Percentiles rank a stretch among this genome's conserved stretches.
Conservation (phyloP, 2,888 invertebrate genomes). For the Patella caerulea region DNA sequence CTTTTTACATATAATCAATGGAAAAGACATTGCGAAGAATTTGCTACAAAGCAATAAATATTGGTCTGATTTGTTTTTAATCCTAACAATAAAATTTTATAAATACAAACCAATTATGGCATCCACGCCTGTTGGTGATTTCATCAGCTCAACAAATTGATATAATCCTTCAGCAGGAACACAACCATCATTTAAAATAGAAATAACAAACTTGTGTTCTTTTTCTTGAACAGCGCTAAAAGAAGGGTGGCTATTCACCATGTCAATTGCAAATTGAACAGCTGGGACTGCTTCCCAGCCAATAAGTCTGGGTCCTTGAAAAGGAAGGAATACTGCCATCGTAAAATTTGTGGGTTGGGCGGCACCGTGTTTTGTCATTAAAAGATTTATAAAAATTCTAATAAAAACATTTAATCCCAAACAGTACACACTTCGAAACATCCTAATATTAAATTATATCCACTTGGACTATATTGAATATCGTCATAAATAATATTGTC, state of each 20-base stretch:
- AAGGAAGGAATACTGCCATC: not conserved
- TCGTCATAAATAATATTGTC: too few relatives aligned
- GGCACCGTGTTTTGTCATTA: too few relatives aligned
- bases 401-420: too few relatives aligned
- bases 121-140: not conserved
- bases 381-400: too few relatives aligned
- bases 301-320: not conserved
- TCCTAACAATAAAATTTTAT: not conserved
- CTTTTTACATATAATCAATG: too few relatives aligned
- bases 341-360: not conserved
- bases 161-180: not conserved
- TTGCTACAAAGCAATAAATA: too few relatives aligned
- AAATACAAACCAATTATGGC: conserved; percentile 2
- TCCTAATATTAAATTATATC: too few relatives aligned
- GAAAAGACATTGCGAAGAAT: too few relatives aligned
- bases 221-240: not conserved
- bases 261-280: not conserved
- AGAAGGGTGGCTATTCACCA: not conserved
- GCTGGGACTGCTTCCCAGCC: not conserved
- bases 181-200: not conserved
- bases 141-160: not conserved
- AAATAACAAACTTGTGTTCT: not conserved
- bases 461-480: too few relatives aligned
- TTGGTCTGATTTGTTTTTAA: too few relatives aligned
- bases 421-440: too few relatives aligned